Conservation (phyloP, 2,797 vertebrate genomes). For the Alcedo quadribrachys region DNA sequence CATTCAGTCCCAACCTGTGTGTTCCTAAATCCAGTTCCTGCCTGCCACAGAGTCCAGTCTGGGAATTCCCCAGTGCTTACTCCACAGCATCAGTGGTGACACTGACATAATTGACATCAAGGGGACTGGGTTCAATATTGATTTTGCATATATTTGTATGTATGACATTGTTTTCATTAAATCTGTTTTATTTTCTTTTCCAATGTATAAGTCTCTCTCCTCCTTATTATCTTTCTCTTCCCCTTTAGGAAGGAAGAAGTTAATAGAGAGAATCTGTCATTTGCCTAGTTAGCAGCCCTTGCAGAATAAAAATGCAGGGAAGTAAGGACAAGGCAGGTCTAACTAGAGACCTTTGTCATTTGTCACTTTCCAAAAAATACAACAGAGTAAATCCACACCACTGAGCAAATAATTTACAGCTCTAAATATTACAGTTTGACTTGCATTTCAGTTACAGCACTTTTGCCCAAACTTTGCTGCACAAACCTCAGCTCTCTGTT, state of each 20-base stretch:
- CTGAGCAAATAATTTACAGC: neutral
- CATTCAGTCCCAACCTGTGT: neutral
- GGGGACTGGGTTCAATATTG: neutral
- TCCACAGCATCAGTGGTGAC: neutral
- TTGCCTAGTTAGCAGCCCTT: neutral
- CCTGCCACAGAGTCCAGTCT: neutral
- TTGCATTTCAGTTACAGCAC: neutral
- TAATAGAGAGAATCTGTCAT: neutral
- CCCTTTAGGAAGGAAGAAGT: neutral
- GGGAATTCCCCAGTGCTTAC: neutral
- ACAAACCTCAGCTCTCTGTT: neutral
- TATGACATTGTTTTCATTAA: neutral
- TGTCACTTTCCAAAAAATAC: neutral
- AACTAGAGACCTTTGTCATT: neutral
- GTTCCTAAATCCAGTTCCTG: neutral
- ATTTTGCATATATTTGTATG: neutral
- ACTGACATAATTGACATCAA: neutral
- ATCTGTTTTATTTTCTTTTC: neutral
- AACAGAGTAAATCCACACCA: neutral
- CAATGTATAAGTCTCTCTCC: neutral
- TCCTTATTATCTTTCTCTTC: neutral
- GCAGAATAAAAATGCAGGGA: neutral
- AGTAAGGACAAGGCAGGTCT: neutral
- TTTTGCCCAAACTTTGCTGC: neutral
- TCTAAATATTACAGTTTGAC: neutral